Evolutionary conservation across 2,888 invertebrate species (phyloP), one percentile per base, ranked within the genome.

Genomic region (Caenorhabditis doughertyi): DNA sequence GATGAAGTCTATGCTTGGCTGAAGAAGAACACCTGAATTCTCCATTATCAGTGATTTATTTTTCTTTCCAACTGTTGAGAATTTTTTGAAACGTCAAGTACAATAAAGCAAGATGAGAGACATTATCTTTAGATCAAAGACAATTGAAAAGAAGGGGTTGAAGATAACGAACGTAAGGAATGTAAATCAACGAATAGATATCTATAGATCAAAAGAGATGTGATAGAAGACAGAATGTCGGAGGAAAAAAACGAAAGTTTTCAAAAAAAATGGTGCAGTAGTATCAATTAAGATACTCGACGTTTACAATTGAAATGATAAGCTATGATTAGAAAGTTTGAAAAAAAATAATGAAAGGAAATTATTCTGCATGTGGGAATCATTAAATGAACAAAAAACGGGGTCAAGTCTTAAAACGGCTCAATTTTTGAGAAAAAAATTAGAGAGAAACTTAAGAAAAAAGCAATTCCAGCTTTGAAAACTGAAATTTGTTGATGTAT

Each of bases 1-100:
- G 97, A 97, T 91, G 95, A 96, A 90, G 95, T 95, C 79, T 96
- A 96, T 92, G 76, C 81, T 2, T 84, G 82, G 82, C 76, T 86
- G 9, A 84, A 85, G 53, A 71, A 79, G 49, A 84, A 83, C 32
- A 84, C 81, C 21, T 85, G 76, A 81, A 39, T 8, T 32, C 32
- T 53, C 35, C 60, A 27, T 27, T 42, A 25, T 42, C 13, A n/a
- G 9, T 23, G 39, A 39, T 21, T 35, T 29, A 18, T 18, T 53
- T 25, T 42, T 55, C 18, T 68, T 56, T 29, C 27, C 18, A 25
- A 55, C n/a, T 68, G 27, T 68, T 42, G 68, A 68, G 42, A 58
- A 56, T 56, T 29, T n/a, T n/a, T 13, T 18, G 32, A 16, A 70
- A n/a, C 39, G 23, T 53, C 35, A 47, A 70, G 70, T 47, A 70